phyloP scores from a whole-genome alignment of 2,888 invertebrate genomes.

The Sinopyrophorus schimmeli region DNA sequence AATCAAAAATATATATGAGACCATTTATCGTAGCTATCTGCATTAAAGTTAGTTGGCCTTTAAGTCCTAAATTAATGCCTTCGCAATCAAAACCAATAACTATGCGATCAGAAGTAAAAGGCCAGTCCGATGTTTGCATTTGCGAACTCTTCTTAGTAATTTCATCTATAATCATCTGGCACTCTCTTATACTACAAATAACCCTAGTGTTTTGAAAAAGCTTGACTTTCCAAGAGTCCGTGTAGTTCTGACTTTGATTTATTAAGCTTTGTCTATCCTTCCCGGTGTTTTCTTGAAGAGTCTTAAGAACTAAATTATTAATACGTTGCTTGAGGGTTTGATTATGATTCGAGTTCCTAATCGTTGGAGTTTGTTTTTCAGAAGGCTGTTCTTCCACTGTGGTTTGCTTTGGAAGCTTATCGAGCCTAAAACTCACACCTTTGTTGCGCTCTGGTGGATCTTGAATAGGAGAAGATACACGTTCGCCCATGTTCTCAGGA shows the following conservation, averaged over 20 bases:
- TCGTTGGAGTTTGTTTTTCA: conserved; percentile 5
- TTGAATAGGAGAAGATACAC: conserved; percentile 2
- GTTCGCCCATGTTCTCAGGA: conserved; percentile 37
- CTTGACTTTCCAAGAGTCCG: conserved; percentile 80
- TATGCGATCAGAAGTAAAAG: conserved; percentile 55
- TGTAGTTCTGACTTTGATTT: conserved; percentile 45
- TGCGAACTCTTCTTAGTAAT: conserved; percentile 59
- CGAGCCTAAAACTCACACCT: conserved; percentile 28
- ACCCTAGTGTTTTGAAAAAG: conserved; percentile 81
- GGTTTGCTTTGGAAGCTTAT: conserved; percentile 6
- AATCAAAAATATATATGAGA: conserved; percentile 85
- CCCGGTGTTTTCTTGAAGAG: conserved; percentile 83
- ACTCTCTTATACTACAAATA: conserved; percentile 77
- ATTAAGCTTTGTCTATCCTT: conserved; percentile 58
- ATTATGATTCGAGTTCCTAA: conserved; percentile 53
- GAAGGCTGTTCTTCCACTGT: conserved; percentile 8
- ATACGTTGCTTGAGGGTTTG: conserved; percentile 87
- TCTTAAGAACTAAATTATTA: conserved; percentile 85
- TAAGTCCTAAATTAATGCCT: conserved; percentile 87
- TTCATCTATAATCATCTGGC: conserved; percentile 74
- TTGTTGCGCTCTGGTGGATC: conserved; percentile 15
- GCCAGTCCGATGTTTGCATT: conserved; percentile 40
- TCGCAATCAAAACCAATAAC: conserved; percentile 89
- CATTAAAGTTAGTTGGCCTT: conserved; percentile 85
- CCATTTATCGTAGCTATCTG: conserved; percentile 83